Conservation (phyloP, 2,888 invertebrate species). For the Ectemnius cavifrons region DNA sequence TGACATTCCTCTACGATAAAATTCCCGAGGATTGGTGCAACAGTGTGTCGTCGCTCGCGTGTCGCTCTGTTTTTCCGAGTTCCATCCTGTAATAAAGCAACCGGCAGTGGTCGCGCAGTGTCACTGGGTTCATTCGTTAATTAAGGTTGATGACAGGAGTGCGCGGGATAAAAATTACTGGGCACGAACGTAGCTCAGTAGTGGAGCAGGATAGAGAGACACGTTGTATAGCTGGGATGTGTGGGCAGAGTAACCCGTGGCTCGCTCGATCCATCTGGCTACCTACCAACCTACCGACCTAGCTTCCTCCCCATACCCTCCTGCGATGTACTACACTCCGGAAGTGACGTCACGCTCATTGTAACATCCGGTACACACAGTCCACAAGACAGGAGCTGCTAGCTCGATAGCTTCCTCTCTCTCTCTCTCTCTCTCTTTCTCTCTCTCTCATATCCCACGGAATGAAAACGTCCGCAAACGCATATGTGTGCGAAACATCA, state of each 20-base stretch:
- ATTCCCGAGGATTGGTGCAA: background rate
- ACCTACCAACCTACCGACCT: constrained; percentile 72
- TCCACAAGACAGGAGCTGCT: no score
- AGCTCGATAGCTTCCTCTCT: constrained; percentile 24
- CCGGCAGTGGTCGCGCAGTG: no score
- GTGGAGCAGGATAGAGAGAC: no score
- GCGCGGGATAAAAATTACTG: no score
- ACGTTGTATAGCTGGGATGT: no score
- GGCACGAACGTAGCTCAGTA: no score
- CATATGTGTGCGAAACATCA: constrained; percentile 54
- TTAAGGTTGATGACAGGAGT: no score
- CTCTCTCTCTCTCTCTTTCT: constrained; percentile 56
- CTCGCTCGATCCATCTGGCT: constrained; percentile 51
- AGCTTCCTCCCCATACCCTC: constrained; percentile 68
- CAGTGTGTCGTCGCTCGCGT: background rate
- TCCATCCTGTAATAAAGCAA: no score
- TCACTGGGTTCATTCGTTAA: no score
- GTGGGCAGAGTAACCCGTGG: constrained; percentile 32
- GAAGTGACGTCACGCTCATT: constrained; percentile 75
- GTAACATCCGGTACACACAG: constrained; percentile 69
- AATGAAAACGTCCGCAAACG: constrained; percentile 22
- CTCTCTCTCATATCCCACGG: constrained; percentile 58
- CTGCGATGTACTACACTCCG: constrained; percentile 61
- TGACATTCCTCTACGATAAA: no score
- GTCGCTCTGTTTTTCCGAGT: no score